phyloP scores from a whole-genome alignment of 2,797 vertebrate species.

The Rhabdomys pumilio region DNA sequence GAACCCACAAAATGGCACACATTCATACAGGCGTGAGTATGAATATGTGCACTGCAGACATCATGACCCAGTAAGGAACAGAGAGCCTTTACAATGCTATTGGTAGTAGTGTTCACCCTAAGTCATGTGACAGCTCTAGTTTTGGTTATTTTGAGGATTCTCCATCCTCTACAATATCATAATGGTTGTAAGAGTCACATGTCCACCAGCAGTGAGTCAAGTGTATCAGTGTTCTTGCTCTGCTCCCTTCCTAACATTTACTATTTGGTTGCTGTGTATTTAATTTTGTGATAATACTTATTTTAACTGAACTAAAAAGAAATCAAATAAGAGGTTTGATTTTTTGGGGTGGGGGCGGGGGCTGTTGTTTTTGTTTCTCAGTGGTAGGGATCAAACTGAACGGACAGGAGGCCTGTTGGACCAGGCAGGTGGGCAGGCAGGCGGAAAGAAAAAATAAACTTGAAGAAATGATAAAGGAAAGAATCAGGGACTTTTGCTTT shows the following conservation, averaged over 20 bases:
- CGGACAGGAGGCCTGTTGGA: neutral
- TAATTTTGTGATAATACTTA: neutral
- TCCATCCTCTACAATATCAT: neutral
- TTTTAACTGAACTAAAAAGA: neutral
- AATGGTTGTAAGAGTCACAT: neutral
- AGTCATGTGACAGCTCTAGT: neutral
- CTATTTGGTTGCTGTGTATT: neutral
- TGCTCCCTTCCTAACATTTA: neutral
- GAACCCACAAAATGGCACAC: neutral
- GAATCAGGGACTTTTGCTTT: slow-evolving; percentile 45
- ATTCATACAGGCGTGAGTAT: neutral
- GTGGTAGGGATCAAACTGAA: neutral
- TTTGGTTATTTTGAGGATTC: neutral
- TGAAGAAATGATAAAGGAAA: slow-evolving; percentile 32
- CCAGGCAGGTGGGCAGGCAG: neutral
- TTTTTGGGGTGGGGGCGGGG: neutral
- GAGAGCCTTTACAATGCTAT: neutral
- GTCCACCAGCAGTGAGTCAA: neutral
- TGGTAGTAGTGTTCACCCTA: neutral
- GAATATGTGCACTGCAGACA: neutral
- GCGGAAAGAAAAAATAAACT: neutral
- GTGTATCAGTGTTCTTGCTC: neutral
- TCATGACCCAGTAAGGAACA: too few relatives aligned
- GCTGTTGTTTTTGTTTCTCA: neutral
- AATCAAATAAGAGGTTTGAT: neutral